A percentile compares a stretch with the other conserved stretches of the same genome.
phyloP scores from a whole-genome alignment of 2,113 vertebrate genomes.

The Bungarus multicinctus region DNA sequence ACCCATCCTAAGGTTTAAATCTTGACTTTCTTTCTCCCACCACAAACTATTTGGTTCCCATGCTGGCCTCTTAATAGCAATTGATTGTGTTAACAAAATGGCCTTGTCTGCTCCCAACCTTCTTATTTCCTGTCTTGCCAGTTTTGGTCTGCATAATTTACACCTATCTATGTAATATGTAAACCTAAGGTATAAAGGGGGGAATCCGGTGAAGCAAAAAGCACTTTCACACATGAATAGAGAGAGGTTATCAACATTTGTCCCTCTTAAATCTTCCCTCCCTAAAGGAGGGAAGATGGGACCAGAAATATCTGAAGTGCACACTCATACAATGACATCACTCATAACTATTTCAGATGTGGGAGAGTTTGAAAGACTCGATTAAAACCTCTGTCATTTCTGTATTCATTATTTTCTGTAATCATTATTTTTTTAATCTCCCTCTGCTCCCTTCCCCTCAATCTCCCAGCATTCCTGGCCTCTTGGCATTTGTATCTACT shows the following conservation, averaged over 20 bases:
- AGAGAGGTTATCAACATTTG: background rate
- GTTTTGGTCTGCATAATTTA: background rate
- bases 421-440: background rate
- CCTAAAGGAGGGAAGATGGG: background rate
- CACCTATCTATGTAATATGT: background rate
- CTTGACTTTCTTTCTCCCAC: background rate
- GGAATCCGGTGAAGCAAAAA: background rate
- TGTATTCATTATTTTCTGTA: background rate
- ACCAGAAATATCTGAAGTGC: background rate
- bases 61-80: background rate
- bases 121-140: background rate
- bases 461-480: background rate
- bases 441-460: background rate
- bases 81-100: background rate
- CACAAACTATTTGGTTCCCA: background rate
- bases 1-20: background rate
- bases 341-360: background rate
- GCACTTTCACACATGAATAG: background rate
- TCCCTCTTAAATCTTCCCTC: background rate
- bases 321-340: background rate
- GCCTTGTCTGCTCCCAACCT: background rate
- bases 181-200: background rate
- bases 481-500: background rate
- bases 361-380: background rate
- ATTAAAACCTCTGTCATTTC: background rate